Percentiles rank a stretch among this genome's conserved stretches.
These are phyloP conservation scores for Euura lappo DNA, from an alignment of 1,140 invertebrate species.

Conservation along the genomic window DNA sequence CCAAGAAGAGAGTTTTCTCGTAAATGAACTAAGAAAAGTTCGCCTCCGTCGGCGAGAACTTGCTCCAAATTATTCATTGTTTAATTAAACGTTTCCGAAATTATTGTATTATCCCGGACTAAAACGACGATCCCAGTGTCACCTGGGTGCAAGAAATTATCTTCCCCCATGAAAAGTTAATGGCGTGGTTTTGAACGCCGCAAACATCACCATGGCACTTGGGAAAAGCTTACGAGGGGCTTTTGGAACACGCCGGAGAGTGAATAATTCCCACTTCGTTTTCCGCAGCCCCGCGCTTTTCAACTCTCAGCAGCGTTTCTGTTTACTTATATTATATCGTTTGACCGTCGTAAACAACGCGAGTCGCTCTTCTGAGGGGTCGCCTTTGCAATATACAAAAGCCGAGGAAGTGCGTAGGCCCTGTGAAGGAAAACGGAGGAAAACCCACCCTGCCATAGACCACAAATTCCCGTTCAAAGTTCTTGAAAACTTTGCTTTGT, in stretches of 20 bases:
- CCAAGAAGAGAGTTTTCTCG: background rate
- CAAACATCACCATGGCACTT: background rate
- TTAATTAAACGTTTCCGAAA: no score
- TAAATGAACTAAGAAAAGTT: background rate
- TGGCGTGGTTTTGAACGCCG: background rate
- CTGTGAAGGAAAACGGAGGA: no score
- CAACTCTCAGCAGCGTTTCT: background rate
- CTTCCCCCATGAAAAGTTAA: background rate
- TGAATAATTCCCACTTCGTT: background rate
- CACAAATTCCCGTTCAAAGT: constrained; percentile 1
- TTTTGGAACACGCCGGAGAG: background rate
- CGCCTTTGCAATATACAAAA: background rate
- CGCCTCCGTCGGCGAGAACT: no score
- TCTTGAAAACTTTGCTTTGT: constrained; percentile 32
- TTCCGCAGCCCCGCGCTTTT: background rate
- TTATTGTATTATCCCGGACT: no score
- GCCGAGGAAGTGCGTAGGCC: background rate
- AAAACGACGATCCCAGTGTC: no score
- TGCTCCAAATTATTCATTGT: no score
- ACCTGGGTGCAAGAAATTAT: no score
- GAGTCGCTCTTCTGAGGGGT: background rate
- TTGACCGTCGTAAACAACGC: background rate
- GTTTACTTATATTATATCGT: constrained; percentile 4
- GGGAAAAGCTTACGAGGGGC: background rate
- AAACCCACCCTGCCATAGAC: background rate